These are phyloP conservation scores for Xanthorhoe spadicearia DNA, from an alignment of 2,888 invertebrate species.

Conservation along the genomic window DNA sequence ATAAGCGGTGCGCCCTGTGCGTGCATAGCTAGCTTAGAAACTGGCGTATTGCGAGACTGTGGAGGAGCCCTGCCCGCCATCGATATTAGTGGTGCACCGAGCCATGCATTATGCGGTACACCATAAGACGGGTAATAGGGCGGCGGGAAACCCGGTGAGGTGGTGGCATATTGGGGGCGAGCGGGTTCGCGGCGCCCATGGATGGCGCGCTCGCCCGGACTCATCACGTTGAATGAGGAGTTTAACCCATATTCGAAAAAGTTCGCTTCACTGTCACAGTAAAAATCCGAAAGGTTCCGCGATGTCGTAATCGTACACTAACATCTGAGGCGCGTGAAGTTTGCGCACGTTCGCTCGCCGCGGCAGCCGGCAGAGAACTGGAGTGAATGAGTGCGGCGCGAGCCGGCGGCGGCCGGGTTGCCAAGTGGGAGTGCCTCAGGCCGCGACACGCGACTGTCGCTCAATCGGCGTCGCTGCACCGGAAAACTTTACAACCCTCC, in stretches of 20 bases:
- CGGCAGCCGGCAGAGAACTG: conserved; percentile 79
- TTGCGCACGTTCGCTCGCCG: conserved; percentile 74
- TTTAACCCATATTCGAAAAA: conserved; percentile 89
- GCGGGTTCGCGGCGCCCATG: conserved; percentile 82
- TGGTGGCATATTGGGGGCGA: conserved; percentile 81
- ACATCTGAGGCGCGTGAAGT: conserved; percentile 74
- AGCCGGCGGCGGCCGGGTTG: conserved; percentile 66
- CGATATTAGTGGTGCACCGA: conserved; percentile 92
- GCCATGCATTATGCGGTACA: conserved; percentile 87
- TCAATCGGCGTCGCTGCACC: conserved; percentile 69
- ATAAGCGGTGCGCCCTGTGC: conserved; percentile 94
- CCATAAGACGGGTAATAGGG: conserved; percentile 82
- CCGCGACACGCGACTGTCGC: conserved; percentile 68
- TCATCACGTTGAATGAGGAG: conserved; percentile 80
- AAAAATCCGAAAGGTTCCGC: conserved; percentile 72
- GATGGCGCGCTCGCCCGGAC: conserved; percentile 84
- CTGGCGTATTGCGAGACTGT: conserved; percentile 78
- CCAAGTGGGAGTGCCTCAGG: conserved; percentile 74
- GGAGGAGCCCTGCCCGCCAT: conserved; percentile 87
- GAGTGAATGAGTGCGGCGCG: conserved; percentile 78
- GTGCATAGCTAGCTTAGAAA: conserved; percentile 91
- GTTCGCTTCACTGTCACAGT: conserved; percentile 80
- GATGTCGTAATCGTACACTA: conserved; percentile 83
- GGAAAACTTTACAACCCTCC: conserved; percentile 80
- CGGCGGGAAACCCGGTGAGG: conserved; percentile 81